Conservation (phyloP, 2,888 invertebrate genomes). For the Ptilodon capucinus region DNA sequence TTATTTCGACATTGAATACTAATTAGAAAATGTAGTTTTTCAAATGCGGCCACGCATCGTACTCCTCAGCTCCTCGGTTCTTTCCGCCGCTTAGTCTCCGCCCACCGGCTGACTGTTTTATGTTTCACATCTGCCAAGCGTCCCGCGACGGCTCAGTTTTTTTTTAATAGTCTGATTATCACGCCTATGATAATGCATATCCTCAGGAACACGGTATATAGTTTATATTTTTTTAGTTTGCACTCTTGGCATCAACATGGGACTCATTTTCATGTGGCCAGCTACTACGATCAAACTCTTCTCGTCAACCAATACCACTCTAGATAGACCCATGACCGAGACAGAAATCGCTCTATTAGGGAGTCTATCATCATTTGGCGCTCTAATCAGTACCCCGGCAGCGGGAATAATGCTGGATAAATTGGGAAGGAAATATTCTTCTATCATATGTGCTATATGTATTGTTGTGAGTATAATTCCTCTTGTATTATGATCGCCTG, state of each 20-base stretch:
- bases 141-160: no score
- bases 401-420: slow-evolving; percentile 44
- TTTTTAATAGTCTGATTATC: no score
- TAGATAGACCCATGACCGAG: slow-evolving; percentile 52
- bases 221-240: slow-evolving; percentile 15
- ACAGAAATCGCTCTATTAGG: slow-evolving; percentile 52
- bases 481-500: not conserved
- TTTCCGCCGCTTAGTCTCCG: no score
- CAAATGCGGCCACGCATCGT: no score
- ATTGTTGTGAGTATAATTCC: slow-evolving; percentile 44
- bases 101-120: no score
- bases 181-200: no score
- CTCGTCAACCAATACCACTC: slow-evolving; percentile 47
- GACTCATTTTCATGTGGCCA: slow-evolving; percentile 59
- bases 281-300: slow-evolving; percentile 56
- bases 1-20: no score
- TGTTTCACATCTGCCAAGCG: no score
- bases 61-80: no score
- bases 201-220: no score
- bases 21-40: no score
- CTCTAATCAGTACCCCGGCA: slow-evolving; percentile 44
- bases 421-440: slow-evolving; percentile 48
- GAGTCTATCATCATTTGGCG: slow-evolving; percentile 55
- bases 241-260: slow-evolving; percentile 34
- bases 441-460: slow-evolving; percentile 37